Conservation (phyloP, 2,797 vertebrate genomes). For the Pangasius krempfi region DNA sequence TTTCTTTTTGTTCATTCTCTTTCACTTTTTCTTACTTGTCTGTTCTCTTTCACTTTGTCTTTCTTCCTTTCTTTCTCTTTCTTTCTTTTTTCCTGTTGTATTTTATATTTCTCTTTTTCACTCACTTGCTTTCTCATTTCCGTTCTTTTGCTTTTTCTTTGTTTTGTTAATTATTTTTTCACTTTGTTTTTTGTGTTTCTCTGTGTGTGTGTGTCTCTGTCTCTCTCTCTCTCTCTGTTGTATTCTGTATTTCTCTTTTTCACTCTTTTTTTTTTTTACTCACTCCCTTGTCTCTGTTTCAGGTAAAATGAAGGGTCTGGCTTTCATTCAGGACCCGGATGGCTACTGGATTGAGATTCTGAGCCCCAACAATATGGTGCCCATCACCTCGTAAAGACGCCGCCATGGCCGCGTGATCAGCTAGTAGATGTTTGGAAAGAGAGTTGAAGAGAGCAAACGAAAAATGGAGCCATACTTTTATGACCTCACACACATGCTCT, state of each 20-base stretch:
- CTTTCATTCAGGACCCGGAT: constrained; percentile 97
- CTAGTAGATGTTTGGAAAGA: neutral
- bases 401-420: neutral
- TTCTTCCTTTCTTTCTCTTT: neutral
- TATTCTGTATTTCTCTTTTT: neutral
- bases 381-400: constrained; percentile 76
- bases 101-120: neutral
- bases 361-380: constrained; percentile 89
- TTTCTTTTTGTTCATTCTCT: neutral
- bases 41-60: neutral
- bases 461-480: neutral
- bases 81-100: neutral
- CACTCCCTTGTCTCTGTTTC: neutral
- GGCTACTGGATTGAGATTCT: constrained; percentile 99
- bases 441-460: neutral
- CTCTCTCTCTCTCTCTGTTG: neutral
- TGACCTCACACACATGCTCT: neutral
- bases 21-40: too few species aligned
- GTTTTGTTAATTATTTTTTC: neutral
- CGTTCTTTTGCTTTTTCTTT: neutral
- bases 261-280: neutral
- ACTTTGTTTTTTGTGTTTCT: neutral
- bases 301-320: constrained; percentile 99
- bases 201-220: neutral
- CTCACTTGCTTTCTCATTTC: neutral